Evolutionary conservation across 2,113 vertebrate genomes (phyloP).

Genomic region (Paradoxurus hermaphroditus): DNA sequence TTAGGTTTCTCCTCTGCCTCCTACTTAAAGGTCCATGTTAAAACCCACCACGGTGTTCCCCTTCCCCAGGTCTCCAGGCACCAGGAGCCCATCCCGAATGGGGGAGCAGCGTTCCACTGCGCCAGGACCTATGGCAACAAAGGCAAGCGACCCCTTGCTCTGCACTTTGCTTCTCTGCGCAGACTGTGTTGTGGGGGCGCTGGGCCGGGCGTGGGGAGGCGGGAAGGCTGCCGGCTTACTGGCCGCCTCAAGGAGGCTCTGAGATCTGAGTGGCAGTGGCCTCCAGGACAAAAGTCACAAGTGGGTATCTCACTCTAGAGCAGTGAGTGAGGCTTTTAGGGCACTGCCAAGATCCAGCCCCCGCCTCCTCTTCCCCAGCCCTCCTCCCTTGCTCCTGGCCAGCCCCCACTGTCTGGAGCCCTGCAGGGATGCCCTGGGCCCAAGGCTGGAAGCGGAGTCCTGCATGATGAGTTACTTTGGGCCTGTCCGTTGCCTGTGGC

Average conservation of each 20-base stretch:
- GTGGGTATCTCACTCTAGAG: slow-evolving; percentile 53
- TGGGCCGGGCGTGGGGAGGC: slow-evolving; percentile 76
- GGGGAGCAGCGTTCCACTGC: slow-evolving; percentile 98
- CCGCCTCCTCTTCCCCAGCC: slow-evolving; percentile 64
- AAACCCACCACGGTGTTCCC: slow-evolving; percentile 99
- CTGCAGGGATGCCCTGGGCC: not conserved
- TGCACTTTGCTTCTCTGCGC: slow-evolving; percentile 87
- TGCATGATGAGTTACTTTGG: slow-evolving; percentile 42
- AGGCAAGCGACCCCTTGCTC: slow-evolving; percentile 97
- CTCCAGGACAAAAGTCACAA: slow-evolving; percentile 43
- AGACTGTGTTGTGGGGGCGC: slow-evolving; percentile 78
- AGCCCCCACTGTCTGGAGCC: slow-evolving; percentile 14
- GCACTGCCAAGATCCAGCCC: slow-evolving; percentile 56
- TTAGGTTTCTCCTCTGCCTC: slow-evolving; percentile 99
- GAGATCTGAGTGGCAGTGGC: slow-evolving; percentile 49
- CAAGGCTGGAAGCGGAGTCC: slow-evolving; percentile 34
- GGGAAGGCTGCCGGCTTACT: slow-evolving; percentile 66
- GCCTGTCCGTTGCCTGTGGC: slow-evolving; percentile 36
- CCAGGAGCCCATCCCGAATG: slow-evolving; percentile 96
- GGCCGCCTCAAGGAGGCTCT: slow-evolving; percentile 51
- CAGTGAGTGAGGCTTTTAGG: slow-evolving; percentile 25
- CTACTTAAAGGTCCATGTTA: slow-evolving; percentile 99
- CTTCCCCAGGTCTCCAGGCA: slow-evolving; percentile 97
- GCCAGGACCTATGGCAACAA: slow-evolving; percentile 99
- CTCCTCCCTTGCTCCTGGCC: slow-evolving; percentile 49